Evolutionary conservation across 2,113 vertebrate species (phyloP).

Genomic region (Dasyornis broadbenti): DNA sequence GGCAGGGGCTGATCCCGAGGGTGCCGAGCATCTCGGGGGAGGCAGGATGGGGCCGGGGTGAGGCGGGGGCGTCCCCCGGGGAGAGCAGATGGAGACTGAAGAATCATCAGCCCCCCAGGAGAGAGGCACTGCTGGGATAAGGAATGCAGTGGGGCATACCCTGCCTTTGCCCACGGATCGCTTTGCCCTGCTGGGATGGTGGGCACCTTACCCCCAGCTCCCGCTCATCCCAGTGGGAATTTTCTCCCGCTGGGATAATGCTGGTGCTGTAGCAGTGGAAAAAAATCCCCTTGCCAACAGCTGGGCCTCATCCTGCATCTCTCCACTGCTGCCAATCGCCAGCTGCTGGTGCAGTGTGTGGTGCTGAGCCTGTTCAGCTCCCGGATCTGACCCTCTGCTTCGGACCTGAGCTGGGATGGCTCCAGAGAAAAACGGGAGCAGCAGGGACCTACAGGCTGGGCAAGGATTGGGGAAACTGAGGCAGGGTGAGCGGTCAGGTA

Average conservation of each 20-base stretch:
- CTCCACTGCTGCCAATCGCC: not conserved
- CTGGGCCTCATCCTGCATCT: not conserved
- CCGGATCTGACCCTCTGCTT: not conserved
- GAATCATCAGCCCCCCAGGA: not conserved
- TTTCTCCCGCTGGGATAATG: fast-evolving
- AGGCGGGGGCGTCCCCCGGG: not conserved
- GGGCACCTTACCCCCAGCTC: not conserved
- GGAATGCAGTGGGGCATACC: not conserved
- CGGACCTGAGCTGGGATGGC: fast-evolving
- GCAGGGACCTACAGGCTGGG: not conserved
- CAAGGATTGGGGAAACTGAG: not conserved
- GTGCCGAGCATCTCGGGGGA: not conserved
- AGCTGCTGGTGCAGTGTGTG: fast-evolving
- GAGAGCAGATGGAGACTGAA: not conserved
- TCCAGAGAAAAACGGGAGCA: not conserved
- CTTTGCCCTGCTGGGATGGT: not conserved
- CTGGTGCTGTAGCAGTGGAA: fast-evolving
- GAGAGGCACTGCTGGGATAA: not conserved
- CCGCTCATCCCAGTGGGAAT: not conserved
- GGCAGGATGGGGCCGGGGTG: not conserved
- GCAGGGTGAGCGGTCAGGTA: not conserved
- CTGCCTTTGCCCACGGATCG: fast-evolving
- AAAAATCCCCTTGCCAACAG: not conserved
- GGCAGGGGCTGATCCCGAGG: not conserved
- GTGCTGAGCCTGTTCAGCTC: not conserved